Conservation (phyloP, 1,140 invertebrate species). For the Plutomurus gul region DNA sequence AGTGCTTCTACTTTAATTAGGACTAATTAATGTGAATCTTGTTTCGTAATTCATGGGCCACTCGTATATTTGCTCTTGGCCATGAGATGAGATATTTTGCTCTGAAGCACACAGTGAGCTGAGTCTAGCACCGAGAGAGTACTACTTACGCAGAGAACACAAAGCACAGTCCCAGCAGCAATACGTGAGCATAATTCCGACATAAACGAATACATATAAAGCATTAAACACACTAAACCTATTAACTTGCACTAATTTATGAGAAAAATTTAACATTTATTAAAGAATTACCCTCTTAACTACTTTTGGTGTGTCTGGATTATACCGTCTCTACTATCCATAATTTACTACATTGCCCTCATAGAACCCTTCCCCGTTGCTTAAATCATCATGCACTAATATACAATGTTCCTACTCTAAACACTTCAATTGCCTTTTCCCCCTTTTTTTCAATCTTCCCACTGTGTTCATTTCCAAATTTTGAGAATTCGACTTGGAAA, state of each 20-base stretch:
- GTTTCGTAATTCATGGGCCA: conserved; percentile 31
- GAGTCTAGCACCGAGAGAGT: too few species aligned
- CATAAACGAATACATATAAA: background rate
- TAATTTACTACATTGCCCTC: too few species aligned
- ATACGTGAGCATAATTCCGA: background rate
- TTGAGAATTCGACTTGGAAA: too few species aligned
- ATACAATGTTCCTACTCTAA: too few species aligned
- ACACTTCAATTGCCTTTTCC: too few species aligned
- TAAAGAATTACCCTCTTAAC: background rate
- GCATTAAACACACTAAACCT: too few species aligned
- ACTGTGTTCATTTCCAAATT: too few species aligned
- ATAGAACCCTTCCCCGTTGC: too few species aligned
- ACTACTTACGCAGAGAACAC: background rate
- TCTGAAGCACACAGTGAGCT: too few species aligned
- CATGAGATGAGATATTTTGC: background rate
- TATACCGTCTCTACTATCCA: too few species aligned
- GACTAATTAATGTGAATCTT: conserved; percentile 26
- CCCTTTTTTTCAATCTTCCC: too few species aligned
- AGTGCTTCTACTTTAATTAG: conserved; percentile 35
- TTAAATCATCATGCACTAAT: too few species aligned
- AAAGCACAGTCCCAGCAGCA: background rate
- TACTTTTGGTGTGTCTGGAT: background rate
- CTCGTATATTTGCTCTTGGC: background rate
- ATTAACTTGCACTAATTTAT: background rate
- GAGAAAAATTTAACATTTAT: background rate